Percentiles rank a stretch among this genome's conserved stretches.
Evolutionary conservation across 2,797 vertebrate genomes (phyloP).

Genomic region (Siniperca undulata): DNA sequence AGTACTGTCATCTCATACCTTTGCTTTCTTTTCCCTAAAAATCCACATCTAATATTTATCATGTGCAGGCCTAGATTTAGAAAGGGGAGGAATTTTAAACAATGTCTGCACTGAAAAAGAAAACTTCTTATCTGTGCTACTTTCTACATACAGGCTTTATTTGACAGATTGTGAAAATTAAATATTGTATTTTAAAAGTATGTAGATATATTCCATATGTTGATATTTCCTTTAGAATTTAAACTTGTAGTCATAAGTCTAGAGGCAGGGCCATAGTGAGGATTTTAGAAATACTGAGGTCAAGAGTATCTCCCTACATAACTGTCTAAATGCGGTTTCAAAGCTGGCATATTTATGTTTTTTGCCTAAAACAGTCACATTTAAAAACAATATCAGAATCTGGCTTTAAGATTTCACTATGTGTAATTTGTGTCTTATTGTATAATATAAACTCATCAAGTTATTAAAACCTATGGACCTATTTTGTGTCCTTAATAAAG

Average conservation of each 20-base stretch:
- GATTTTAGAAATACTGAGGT: slow-evolving; percentile 11
- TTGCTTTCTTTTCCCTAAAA: slow-evolving; percentile 23
- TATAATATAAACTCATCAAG: not conserved
- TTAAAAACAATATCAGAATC: slow-evolving; percentile 14
- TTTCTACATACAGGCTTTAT: not conserved
- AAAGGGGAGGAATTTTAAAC: slow-evolving; percentile 27
- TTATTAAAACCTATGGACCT: not conserved
- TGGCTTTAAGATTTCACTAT: not conserved
- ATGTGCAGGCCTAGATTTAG: slow-evolving; percentile 39
- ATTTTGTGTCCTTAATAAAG: no score
- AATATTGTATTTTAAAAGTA: slow-evolving; percentile 6
- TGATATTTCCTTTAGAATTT: slow-evolving; percentile 14
- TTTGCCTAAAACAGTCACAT: not conserved
- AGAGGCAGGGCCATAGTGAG: not conserved
- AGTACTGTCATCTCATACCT: slow-evolving; percentile 8
- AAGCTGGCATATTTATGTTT: not conserved
- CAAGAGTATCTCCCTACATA: not conserved
- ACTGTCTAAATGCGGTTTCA: not conserved
- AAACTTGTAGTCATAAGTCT: slow-evolving; percentile 13
- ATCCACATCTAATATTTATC: slow-evolving; percentile 26
- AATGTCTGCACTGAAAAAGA: slow-evolving; percentile 41
- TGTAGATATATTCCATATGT: not conserved
- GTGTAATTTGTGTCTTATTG: not conserved
- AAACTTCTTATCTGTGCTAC: slow-evolving; percentile 1
- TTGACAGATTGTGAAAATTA: slow-evolving; percentile 17